A percentile compares a stretch with the other conserved stretches of the same genome.
Conservation (phyloP, 1,140 invertebrate species). For the Formica exsecta region DNA sequence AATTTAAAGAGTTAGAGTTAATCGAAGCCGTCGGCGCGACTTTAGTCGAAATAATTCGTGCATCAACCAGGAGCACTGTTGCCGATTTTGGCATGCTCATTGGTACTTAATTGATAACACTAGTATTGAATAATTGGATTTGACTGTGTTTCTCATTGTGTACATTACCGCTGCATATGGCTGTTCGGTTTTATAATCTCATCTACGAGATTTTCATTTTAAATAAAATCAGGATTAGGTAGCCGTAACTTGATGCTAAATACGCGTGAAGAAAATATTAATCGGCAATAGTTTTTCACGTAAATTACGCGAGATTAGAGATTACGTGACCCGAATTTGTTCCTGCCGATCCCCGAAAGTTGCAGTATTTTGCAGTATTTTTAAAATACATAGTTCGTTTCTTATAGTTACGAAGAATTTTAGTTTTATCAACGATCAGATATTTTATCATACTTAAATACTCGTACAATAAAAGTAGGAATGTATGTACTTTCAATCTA, state of each 20-base stretch:
- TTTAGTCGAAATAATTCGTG: slow-evolving; percentile 38
- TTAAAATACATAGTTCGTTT: slow-evolving; percentile 2
- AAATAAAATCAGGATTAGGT: background rate
- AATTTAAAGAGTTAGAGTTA: slow-evolving; percentile 10
- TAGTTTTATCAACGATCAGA: slow-evolving; percentile 40
- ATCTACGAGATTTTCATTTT: background rate
- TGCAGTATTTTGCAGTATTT: slow-evolving; percentile 2
- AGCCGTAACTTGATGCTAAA: background rate
- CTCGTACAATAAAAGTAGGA: background rate
- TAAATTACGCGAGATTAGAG: background rate
- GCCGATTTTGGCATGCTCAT: slow-evolving; percentile 53
- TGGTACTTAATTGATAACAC: slow-evolving; percentile 70
- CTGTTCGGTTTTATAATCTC: background rate
- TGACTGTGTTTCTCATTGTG: background rate
- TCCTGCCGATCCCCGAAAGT: slow-evolving; percentile 24
- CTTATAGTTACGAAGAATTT: background rate
- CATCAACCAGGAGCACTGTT: slow-evolving; percentile 40
- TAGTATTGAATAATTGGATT: slow-evolving; percentile 64
- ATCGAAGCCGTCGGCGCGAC: slow-evolving; percentile 16
- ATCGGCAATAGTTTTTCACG: slow-evolving; percentile 5
- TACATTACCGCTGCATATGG: background rate
- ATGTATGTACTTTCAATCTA: background rate
- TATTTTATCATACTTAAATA: slow-evolving; percentile 43
- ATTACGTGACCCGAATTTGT: slow-evolving; percentile 14
- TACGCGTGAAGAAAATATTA: background rate